A percentile compares a stretch with the other conserved stretches of the same genome.
phyloP scores from a whole-genome alignment of 2,797 vertebrate genomes.

The Epinephelus awoara region DNA sequence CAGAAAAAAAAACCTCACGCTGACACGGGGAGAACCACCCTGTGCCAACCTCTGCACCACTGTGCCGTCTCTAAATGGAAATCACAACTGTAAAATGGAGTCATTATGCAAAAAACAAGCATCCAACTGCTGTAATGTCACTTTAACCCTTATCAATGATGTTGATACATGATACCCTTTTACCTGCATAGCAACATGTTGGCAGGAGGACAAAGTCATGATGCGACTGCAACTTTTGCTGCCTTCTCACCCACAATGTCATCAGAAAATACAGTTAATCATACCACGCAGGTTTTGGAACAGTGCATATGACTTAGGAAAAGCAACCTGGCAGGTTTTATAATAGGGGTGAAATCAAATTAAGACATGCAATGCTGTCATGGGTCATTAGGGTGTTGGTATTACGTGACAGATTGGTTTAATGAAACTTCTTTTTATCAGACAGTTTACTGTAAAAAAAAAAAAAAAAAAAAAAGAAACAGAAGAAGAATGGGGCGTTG shows the following conservation, averaged over 20 bases:
- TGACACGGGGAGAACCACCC: too few relatives aligned
- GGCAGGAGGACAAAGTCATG: slow-evolving; percentile 4
- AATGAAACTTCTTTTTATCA: slow-evolving; percentile 28
- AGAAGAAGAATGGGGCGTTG: slow-evolving; percentile 32
- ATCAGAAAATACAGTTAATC: slow-evolving; percentile 7
- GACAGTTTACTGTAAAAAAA: neutral
- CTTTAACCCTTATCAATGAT: neutral
- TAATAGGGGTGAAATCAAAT: neutral
- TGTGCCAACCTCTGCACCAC: too few relatives aligned
- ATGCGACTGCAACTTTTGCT: neutral
- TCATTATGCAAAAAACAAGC: neutral
- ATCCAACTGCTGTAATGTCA: neutral
- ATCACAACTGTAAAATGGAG: neutral
- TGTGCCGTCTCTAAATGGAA: neutral
- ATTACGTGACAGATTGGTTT: slow-evolving; percentile 41
- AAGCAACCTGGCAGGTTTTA: neutral
- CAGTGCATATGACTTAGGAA: neutral
- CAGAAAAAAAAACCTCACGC: too few relatives aligned
- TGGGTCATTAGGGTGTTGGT: neutral
- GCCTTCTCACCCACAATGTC: slow-evolving; percentile 39
- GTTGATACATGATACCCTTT: slow-evolving; percentile 34
- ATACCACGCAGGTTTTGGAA: neutral
- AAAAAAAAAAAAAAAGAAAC: neutral
- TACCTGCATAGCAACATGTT: slow-evolving; percentile 27
- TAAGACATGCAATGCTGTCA: neutral